phyloP scores from a whole-genome alignment of 1,140 invertebrate genomes.

The Halyomorpha halys region DNA sequence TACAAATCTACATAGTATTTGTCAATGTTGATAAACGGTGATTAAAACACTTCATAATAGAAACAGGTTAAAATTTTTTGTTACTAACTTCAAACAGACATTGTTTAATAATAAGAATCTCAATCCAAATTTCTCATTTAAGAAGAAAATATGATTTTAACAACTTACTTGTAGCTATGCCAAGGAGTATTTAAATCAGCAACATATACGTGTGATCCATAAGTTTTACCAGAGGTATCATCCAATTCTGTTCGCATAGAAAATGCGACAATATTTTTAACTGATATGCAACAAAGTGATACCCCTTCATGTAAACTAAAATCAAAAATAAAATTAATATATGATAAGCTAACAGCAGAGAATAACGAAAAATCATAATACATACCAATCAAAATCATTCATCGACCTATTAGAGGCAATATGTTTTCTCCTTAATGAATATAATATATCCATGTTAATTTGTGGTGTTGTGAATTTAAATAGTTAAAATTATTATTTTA shows the following conservation, averaged over 20 bases:
- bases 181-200: slow-evolving; percentile 78
- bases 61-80: no score
- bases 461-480: no score
- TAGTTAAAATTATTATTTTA: no score
- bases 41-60: no score
- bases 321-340: neutral
- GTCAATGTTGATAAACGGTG: no score
- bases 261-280: slow-evolving; percentile 70
- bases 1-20: no score
- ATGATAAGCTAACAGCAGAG: neutral
- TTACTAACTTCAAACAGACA: no score
- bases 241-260: slow-evolving; percentile 57
- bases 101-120: no score
- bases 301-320: slow-evolving; percentile 30
- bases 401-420: slow-evolving; percentile 22
- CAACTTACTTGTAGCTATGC: slow-evolving; percentile 59
- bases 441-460: slow-evolving; percentile 24
- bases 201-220: slow-evolving; percentile 72
- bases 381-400: slow-evolving; percentile 26
- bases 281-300: slow-evolving; percentile 44
- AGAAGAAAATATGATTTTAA: slow-evolving; percentile 30
- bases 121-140: no score
- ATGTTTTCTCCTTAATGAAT: slow-evolving; percentile 26
- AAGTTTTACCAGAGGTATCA: slow-evolving; percentile 52
- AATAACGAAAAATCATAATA: neutral